Conservation (phyloP, 2,113 vertebrate species). For the Coturnix japonica region DNA sequence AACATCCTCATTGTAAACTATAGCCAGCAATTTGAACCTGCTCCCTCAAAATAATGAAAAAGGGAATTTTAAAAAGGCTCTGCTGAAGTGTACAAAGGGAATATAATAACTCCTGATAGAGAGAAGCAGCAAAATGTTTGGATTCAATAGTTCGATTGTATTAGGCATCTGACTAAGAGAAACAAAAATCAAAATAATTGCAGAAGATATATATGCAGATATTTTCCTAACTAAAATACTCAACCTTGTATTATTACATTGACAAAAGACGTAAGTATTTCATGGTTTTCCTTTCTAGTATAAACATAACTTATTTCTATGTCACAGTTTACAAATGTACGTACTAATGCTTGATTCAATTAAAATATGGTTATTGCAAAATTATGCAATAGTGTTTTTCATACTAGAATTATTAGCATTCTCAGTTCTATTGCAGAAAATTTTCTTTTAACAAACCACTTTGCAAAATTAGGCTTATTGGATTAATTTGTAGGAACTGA, state of each 20-base stretch:
- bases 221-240: not conserved
- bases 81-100: not conserved
- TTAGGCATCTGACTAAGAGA: not conserved
- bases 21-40: not conserved
- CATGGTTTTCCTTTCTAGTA: not conserved
- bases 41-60: not conserved
- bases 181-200: not conserved
- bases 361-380: not conserved
- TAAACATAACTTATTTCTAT: not conserved
- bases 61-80: not conserved
- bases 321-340: not conserved
- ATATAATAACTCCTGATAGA: not conserved
- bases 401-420: not conserved
- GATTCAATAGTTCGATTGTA: not conserved
- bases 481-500: constrained; percentile 36
- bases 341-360: not conserved
- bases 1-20: not conserved
- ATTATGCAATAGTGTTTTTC: not conserved
- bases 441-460: not conserved
- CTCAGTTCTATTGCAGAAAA: not conserved
- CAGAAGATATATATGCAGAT: not conserved
- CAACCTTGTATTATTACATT: not conserved
- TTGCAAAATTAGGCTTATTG: not conserved
- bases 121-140: not conserved
- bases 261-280: not conserved